Percentiles rank a stretch among this genome's conserved stretches.
Conservation (phyloP, 2,888 invertebrate species). For the Brachylomia viminalis region DNA sequence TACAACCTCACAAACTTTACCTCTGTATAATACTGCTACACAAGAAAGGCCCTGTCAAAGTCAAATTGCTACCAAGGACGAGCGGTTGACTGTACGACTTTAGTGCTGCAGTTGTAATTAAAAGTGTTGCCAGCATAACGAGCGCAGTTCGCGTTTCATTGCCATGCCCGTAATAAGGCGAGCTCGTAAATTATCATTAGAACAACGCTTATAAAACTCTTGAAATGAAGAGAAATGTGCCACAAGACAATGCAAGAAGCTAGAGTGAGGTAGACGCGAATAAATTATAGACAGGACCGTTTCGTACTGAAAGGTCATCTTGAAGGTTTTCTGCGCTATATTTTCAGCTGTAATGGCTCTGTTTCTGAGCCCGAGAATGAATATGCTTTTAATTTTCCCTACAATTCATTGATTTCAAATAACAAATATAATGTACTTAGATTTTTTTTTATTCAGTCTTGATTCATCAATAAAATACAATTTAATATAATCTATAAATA, state of each 20-base stretch:
- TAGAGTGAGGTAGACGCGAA: neutral
- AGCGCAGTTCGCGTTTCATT: conserved; percentile 47
- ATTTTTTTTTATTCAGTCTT: too few relatives aligned
- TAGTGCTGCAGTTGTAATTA: conserved; percentile 47
- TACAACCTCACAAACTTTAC: too few relatives aligned
- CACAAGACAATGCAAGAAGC: conserved; percentile 25
- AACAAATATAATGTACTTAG: too few relatives aligned
- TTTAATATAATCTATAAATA: too few relatives aligned
- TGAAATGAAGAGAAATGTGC: conserved; percentile 56
- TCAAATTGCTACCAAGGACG: neutral
- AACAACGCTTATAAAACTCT: conserved; percentile 45
- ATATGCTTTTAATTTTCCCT: too few relatives aligned
- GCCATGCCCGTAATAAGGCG: conserved; percentile 35
- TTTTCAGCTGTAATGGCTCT: too few relatives aligned
- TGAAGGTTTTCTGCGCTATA: neutral
- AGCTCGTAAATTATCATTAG: conserved; percentile 59
- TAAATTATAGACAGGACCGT: conserved; percentile 15
- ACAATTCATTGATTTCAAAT: too few relatives aligned
- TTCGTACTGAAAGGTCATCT: neutral
- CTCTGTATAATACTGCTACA: neutral
- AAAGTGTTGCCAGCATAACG: conserved; percentile 45
- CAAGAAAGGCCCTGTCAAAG: neutral
- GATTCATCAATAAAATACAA: too few relatives aligned
- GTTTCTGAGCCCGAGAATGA: too few relatives aligned
- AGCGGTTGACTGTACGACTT: conserved; percentile 23